A percentile compares a stretch with the other conserved stretches of the same genome.
Conservation (phyloP, 2,888 invertebrate species). For the Amphipoea lucens region DNA sequence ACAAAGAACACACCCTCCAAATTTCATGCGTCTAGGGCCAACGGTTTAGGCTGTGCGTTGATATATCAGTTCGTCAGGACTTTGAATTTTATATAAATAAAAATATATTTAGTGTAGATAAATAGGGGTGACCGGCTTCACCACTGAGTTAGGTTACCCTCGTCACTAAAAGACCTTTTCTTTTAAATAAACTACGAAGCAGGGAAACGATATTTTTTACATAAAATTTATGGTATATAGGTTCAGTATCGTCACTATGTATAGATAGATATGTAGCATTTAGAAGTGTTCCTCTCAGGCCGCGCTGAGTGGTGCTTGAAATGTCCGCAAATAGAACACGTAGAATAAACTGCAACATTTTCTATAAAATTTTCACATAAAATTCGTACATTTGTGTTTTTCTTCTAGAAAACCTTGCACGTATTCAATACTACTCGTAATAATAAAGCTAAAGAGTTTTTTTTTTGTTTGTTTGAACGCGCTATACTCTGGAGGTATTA, state of each 20-base stretch:
- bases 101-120: too few relatives aligned
- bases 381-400: neutral
- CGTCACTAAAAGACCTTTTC: neutral
- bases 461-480: too few relatives aligned
- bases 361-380: neutral
- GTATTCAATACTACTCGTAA: neutral
- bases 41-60: too few relatives aligned
- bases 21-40: too few relatives aligned
- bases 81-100: too few relatives aligned
- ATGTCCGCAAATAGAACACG: constrained; percentile 15
- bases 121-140: neutral
- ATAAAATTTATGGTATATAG: neutral
- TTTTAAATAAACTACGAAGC: neutral
- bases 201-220: neutral
- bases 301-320: constrained; percentile 20
- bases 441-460: too few relatives aligned
- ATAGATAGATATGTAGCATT: neutral
- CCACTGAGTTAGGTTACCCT: neutral
- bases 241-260: neutral
- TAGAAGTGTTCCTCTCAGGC: constrained; percentile 16
- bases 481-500: neutral
- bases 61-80: too few relatives aligned
- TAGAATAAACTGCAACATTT: constrained; percentile 29
- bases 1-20: too few relatives aligned
- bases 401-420: neutral